Base-by-base conservation (phyloP, 2,113 vertebrate genomes). In the Heterotis niloticus region DNA sequence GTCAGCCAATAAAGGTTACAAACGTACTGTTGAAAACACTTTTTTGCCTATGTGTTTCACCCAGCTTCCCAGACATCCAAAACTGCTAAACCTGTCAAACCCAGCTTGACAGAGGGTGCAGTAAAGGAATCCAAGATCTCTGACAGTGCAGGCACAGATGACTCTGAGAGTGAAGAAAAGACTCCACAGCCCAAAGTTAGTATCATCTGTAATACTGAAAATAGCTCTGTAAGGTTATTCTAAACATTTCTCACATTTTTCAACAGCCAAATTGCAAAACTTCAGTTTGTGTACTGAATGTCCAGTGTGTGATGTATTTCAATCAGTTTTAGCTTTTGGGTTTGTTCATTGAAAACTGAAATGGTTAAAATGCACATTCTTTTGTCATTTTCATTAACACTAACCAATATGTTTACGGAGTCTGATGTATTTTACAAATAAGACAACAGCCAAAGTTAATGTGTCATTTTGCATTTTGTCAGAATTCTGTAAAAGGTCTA, bases 81-180 rank as follows among this genome's bases (percentile, higher is more conserved):
- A 57, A 34, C 28, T 16, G 16, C 1, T 28, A n/a, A 17, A 0
- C 7, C 5, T 62, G 17, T 14, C 26, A 75, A 75, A 18, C 9
- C 57, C 26, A 26, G 13, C 5, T 9, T 18, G 10, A 34, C 10
- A 26, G 23, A 75, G 73, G 7, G 56, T 62, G 73, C 20, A 12
- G 28, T 9, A n/a, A 62, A 75, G 59, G 29, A 64, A 14, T 5
- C 56, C 28, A 26, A 56, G 16, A 28, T 12, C 24, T 75, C 57
- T 14, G 59, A 34, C n/a, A 14, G 24, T 10, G 59, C 34, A 44
- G 62, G 74, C 28, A 75, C 74, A 64, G 74, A 75, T 75, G 59
- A 28, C 59, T 75, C 74, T 12, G 74, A 75, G 9, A 16, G 26
- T 57, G 57, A 29, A 64, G 28, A 62, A 28, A 44, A 23, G n/a